These are phyloP conservation scores for Xenopus petersii DNA, from an alignment of 2,797 vertebrate species.

Conservation along the genomic window DNA sequence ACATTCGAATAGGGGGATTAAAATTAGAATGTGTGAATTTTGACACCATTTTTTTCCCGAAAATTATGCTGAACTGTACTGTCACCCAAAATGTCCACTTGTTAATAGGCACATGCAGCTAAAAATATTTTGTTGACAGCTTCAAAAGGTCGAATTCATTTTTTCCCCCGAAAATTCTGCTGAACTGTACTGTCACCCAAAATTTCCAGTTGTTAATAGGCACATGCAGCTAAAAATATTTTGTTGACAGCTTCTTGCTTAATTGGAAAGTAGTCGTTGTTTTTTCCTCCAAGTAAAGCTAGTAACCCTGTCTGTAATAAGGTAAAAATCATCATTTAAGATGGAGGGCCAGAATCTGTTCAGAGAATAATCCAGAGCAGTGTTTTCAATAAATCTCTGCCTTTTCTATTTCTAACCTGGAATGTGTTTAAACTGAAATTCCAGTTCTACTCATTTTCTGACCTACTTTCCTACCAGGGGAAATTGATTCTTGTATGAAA, in stretches of 20 bases:
- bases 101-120: constrained; percentile 7
- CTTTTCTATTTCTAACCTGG: constrained; percentile 14
- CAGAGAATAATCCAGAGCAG: neutral
- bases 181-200: too few relatives aligned
- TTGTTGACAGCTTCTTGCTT: neutral
- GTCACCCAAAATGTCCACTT: too few relatives aligned
- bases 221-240: neutral
- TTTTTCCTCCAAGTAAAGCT: neutral
- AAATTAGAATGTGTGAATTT: too few relatives aligned
- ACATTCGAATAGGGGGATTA: too few relatives aligned
- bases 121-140: neutral
- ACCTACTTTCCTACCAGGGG: constrained; percentile 20
- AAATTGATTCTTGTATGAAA: neutral
- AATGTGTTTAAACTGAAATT: constrained; percentile 16
- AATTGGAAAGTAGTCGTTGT: neutral
- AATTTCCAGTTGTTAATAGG: neutral
- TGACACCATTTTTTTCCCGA: too few relatives aligned
- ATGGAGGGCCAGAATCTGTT: constrained; percentile 3
- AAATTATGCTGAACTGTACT: too few relatives aligned
- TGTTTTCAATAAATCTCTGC: constrained; percentile 13
- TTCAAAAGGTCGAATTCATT: too few relatives aligned
- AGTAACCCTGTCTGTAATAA: constrained; percentile 9
- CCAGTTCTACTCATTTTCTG: constrained; percentile 9
- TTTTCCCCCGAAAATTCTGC: too few relatives aligned
- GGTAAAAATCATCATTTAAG: constrained; percentile 3